phyloP scores from a whole-genome alignment of 1,140 invertebrate species.

The Lycorma delicatula region DNA sequence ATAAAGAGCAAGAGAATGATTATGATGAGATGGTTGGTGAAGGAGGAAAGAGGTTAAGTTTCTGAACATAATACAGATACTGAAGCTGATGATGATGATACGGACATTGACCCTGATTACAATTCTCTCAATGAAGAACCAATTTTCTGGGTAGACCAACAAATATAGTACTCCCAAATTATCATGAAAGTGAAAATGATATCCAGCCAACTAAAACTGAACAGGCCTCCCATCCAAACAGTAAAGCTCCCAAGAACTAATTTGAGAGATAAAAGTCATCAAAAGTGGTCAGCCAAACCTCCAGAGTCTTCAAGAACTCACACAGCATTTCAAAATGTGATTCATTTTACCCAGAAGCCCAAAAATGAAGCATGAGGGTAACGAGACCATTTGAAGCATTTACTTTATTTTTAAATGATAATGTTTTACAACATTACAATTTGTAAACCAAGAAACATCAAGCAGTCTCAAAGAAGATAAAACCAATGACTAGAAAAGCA shows the following conservation, averaged over 20 bases:
- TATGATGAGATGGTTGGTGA: neutral
- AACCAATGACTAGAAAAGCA: too few relatives aligned
- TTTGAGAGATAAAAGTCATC: neutral
- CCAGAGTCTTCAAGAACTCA: neutral
- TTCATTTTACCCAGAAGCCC: constrained; percentile 1
- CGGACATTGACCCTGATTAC: neutral
- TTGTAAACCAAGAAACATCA: neutral
- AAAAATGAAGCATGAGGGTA: neutral
- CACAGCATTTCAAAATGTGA: neutral
- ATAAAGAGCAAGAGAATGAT: neutral
- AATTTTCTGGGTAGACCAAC: neutral
- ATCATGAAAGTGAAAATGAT: neutral
- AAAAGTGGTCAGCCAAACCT: neutral
- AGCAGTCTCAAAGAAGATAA: neutral
- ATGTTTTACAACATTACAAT: neutral
- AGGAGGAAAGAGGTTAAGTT: neutral
- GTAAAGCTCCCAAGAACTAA: neutral
- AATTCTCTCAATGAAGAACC: neutral
- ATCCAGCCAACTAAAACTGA: neutral
- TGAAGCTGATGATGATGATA: too few relatives aligned
- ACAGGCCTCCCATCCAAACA: neutral
- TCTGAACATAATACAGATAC: neutral
- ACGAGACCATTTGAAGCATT: constrained; percentile 1
- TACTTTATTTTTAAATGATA: neutral
- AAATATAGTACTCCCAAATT: neutral